Evolutionary conservation across 2,113 vertebrate species (phyloP).

Genomic region (Arenaria interpres): DNA sequence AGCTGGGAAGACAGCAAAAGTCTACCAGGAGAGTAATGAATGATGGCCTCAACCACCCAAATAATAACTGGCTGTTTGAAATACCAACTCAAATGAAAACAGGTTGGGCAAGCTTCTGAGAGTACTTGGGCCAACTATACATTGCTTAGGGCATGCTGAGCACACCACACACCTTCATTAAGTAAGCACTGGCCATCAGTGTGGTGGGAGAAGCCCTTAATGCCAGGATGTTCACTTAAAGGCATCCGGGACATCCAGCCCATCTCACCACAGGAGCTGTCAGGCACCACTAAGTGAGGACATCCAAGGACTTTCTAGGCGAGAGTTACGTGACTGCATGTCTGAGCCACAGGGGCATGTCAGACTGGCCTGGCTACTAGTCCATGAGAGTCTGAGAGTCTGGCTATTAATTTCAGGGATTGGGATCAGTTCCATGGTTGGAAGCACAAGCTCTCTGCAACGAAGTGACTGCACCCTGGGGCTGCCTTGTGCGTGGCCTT

Average conservation of each 20-base stretch:
- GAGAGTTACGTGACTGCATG: constrained; percentile 29
- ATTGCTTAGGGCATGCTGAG: constrained; percentile 20
- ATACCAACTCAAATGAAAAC: constrained; percentile 40
- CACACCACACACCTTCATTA: background rate
- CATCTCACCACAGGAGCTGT: background rate
- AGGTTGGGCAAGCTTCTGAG: constrained; percentile 45
- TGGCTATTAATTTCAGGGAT: constrained; percentile 28
- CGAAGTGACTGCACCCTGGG: constrained; percentile 11
- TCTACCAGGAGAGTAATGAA: background rate
- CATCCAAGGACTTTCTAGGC: background rate
- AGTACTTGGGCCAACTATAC: background rate
- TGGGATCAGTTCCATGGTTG: background rate
- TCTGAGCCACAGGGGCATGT: background rate
- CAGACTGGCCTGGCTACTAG: background rate
- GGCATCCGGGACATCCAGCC: background rate
- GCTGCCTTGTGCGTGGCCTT: constrained; percentile 40
- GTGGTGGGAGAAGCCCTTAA: constrained; percentile 27
- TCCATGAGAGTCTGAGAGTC: background rate
- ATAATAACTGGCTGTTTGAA: constrained; percentile 45
- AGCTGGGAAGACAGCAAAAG: constrained; percentile 14
- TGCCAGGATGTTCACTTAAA: background rate
- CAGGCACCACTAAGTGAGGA: background rate
- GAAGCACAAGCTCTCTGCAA: background rate
- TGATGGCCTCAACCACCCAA: constrained; percentile 4
- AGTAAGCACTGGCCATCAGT: background rate